Percentiles rank a stretch among this genome's conserved stretches.
phyloP scores from a whole-genome alignment of 2,113 vertebrate species.

The Sinocyclocheilus maitianheensis region DNA sequence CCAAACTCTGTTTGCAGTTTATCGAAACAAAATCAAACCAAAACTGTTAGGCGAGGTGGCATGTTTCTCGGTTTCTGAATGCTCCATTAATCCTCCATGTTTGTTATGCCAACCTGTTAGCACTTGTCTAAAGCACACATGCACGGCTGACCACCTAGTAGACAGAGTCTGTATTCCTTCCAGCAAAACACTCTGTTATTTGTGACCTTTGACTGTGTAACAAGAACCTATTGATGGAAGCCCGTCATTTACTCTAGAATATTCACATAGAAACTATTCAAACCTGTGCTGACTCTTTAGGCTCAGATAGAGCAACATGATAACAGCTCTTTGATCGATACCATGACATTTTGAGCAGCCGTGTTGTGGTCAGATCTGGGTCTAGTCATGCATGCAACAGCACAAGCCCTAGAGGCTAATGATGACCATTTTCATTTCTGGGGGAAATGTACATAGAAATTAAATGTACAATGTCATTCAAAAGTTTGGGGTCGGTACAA shows the following conservation, averaged over 20 bases:
- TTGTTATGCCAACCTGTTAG: conserved; percentile 20
- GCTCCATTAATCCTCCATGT: neutral
- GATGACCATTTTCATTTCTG: neutral
- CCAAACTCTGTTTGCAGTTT: neutral
- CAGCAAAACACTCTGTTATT: neutral
- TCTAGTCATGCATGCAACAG: neutral
- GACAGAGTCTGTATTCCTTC: neutral
- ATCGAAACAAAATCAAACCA: neutral
- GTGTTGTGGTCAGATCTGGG: neutral
- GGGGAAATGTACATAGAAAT: neutral
- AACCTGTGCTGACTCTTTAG: neutral
- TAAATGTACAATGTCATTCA: no score
- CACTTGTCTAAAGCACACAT: neutral
- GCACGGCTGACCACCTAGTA: neutral
- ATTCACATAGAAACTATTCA: neutral
- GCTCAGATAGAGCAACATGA: neutral
- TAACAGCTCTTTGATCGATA: neutral
- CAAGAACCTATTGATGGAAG: neutral
- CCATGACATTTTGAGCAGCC: neutral
- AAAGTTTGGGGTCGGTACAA: no score
- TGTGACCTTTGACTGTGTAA: conserved; percentile 3
- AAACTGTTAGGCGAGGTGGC: neutral
- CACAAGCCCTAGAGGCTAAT: neutral
- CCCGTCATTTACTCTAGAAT: no score
- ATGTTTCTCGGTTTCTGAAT: neutral